A percentile compares a stretch with the other conserved stretches of the same genome.
Evolutionary conservation across 1,140 invertebrate species (phyloP).

Genomic region (Cydia strobilella): DNA sequence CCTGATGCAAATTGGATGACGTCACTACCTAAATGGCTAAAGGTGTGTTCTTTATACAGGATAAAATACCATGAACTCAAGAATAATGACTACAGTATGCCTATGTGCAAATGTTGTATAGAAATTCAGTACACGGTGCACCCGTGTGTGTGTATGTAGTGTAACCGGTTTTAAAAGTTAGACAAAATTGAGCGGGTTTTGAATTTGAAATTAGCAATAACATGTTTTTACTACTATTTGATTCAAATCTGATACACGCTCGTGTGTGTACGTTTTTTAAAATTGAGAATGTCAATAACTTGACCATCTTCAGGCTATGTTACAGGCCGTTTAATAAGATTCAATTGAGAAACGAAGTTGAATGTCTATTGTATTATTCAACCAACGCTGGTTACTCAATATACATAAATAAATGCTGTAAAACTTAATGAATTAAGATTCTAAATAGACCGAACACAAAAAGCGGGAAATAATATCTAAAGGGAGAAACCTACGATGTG

Average conservation of each 20-base stretch:
- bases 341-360: slow-evolving; percentile 3
- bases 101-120: not conserved
- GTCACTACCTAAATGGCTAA: slow-evolving; percentile 9
- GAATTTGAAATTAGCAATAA: no score
- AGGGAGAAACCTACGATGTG: no score
- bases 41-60: slow-evolving; percentile 23
- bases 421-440: not conserved
- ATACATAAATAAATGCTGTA: not conserved
- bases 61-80: not conserved
- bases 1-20: slow-evolving; percentile 24
- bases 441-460: no score
- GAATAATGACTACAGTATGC: not conserved
- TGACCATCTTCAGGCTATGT: not conserved
- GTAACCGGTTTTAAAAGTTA: no score
- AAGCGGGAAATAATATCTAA: no score
- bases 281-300: no score
- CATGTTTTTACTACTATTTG: no score
- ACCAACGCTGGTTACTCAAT: not conserved
- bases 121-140: not conserved
- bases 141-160: no score
- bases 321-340: slow-evolving; percentile 13
- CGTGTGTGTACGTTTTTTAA: no score
- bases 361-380: slow-evolving; percentile 12
- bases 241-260: no score
- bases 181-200: no score